Evolutionary conservation across 2,888 invertebrate species (phyloP), one percentile per base, ranked within the genome.

Genomic region (Pemphredon lugubris): DNA sequence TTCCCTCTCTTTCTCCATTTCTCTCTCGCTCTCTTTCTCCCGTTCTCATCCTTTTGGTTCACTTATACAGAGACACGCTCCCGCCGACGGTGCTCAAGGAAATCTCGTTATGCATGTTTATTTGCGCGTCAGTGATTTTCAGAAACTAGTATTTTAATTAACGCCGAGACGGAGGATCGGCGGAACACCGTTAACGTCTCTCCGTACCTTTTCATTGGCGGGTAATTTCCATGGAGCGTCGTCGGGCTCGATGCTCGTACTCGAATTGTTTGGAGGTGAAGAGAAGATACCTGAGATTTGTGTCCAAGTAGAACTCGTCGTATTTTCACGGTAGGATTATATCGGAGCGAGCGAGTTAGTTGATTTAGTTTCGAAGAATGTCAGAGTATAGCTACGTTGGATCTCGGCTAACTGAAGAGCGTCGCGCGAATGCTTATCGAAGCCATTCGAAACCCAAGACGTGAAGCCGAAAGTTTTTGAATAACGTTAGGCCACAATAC

Each of bases 31-130:
- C 16, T 39, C 42, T n/a, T 47, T 34, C 26, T 21, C 21, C 32
- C 20, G 3, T 26, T 26, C 45, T 40, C 59, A 40, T 60, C 21
- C 34, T 69, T 42, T 32, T 44, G 44, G 45, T 16, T 42, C 51
- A 53, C 64, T 74, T 58, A 50, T 55, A 69, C 59, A 40, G 48
- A 45, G 54, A 70, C 55, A 50, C n/a, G 57, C 51, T 55, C n/a
- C 53, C 26, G 26, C 3, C 26, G 20, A 47, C 47, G 18, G 13
- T 26, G 23, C 44, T 54, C 32, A 16, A 20, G 20, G 51, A 47
- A 61, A 53, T 61, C 55, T 42, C 45, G 23, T 37, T 9, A 26
- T 9, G 23, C 51, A 39, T 20, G 53, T 53, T 61, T 55, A 32
- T 55, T 16, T 32, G 57, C 48, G 48, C 30, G 26, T 13, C 26